These are phyloP conservation scores for Psilopsiagon aurifrons DNA, from an alignment of 2,113 vertebrate species.

Conservation along the genomic window DNA sequence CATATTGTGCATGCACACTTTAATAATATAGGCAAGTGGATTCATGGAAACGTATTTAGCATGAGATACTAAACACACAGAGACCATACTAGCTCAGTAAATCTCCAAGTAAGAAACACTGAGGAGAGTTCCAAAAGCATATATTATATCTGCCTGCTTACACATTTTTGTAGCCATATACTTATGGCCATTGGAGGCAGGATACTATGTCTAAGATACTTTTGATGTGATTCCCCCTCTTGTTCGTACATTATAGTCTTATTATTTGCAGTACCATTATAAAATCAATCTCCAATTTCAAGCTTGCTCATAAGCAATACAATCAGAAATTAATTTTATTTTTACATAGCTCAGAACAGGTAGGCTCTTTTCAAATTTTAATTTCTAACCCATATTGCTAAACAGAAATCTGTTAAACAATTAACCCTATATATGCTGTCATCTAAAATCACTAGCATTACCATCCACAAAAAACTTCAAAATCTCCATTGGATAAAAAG, in stretches of 20 bases:
- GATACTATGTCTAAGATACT: not conserved
- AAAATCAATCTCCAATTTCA: not conserved
- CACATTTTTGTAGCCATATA: not conserved
- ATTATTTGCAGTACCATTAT: not conserved
- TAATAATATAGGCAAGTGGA: not conserved
- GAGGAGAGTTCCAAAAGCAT: not conserved
- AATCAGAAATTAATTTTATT: not conserved
- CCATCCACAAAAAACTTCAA: not conserved
- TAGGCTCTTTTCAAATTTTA: not conserved
- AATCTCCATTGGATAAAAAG: not conserved
- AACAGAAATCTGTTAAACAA: not conserved
- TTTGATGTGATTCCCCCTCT: not conserved
- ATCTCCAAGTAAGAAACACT: not conserved
- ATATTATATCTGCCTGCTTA: not conserved
- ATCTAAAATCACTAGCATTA: not conserved
- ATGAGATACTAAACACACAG: not conserved
- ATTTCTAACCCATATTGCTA: constrained; percentile 1
- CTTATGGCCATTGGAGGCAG: not conserved
- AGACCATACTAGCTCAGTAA: not conserved
- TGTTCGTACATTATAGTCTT: not conserved
- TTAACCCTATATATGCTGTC: not conserved
- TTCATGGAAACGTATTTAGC: not conserved
- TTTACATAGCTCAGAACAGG: not conserved
- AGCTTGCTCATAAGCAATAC: not conserved
- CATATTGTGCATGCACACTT: not conserved